Percentiles rank a stretch among this genome's conserved stretches.
phyloP scores from a whole-genome alignment of 1,140 invertebrate species.

The Macrostomum lignano region DNA sequence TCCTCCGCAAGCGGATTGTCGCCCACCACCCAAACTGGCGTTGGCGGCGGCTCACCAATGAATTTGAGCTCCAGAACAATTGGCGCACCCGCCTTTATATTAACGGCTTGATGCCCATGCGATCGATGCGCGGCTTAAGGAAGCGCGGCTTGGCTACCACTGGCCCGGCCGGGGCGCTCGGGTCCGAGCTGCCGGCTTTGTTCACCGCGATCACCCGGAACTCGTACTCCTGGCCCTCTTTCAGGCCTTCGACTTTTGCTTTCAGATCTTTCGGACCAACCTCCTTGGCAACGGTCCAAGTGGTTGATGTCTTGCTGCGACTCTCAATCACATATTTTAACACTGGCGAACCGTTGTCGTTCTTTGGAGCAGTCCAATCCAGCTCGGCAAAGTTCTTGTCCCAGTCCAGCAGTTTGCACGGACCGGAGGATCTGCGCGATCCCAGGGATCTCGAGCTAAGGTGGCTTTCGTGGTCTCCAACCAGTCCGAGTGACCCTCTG shows the following conservation, averaged over 20 bases:
- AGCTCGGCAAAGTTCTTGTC: slow-evolving; percentile 76
- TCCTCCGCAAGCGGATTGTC: too few species aligned
- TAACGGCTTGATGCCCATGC: slow-evolving; percentile 31
- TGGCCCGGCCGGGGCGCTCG: slow-evolving; percentile 55
- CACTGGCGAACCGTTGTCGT: slow-evolving; percentile 66
- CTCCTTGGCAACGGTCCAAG: slow-evolving; percentile 31
- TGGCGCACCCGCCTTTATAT: slow-evolving; percentile 69
- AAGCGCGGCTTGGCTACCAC: slow-evolving; percentile 74
- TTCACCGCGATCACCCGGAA: slow-evolving; percentile 78
- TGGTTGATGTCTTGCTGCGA: slow-evolving; percentile 5
- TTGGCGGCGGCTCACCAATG: slow-evolving; percentile 54
- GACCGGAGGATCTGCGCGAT: slow-evolving; percentile 76
- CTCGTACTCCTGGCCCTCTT: slow-evolving; percentile 78
- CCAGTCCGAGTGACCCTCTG: slow-evolving; percentile 61
- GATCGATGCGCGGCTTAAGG: slow-evolving; percentile 13
- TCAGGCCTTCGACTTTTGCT: too few species aligned
- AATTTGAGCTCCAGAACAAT: slow-evolving; percentile 72
- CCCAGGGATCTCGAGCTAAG: slow-evolving; percentile 83
- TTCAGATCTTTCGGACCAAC: slow-evolving; percentile 62
- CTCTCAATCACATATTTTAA: slow-evolving; percentile 70
- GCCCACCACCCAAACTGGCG: slow-evolving; percentile 16
- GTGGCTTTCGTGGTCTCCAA: slow-evolving; percentile 53
- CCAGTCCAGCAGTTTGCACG: slow-evolving; percentile 72
- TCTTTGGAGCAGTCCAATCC: slow-evolving; percentile 51
- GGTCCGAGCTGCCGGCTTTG: slow-evolving; percentile 67